Evolutionary conservation across 2,888 invertebrate species (phyloP), one percentile per base, ranked within the genome.

Genomic region (Chaitophorus viminalis): DNA sequence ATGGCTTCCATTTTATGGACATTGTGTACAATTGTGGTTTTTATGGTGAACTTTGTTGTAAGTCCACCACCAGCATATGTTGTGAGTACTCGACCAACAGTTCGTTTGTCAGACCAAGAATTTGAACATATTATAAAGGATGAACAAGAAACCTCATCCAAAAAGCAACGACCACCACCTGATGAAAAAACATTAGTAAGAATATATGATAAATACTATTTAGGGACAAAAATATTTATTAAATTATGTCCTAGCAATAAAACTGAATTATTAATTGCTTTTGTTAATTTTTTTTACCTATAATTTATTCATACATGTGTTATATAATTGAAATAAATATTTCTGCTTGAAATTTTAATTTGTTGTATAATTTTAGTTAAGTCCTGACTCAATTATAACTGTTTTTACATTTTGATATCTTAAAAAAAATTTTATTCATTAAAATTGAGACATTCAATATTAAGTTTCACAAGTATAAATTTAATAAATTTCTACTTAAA

Each of bases 31-130:
- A 17, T 76, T 31, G 65, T 84, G 60, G 17, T 75, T 83, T 76
- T 25, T 36, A 31, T 36, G 79, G 31, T 86, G 0, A 54, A 86
- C 18, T 78, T 36, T 39, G 78, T 54, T 31, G 72, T 86, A 25
- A 72, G 86, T 39, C 29, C 86, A 72, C 86, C 86, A 0, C 79
- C 78, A 60, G 52, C 74, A 60, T 86, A 86, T 86, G 60, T 86
- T 72, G 6, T 9, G 36, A 86, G 29, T 31, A 86, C 86, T 25
- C 79, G 72, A 74, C 79, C 86, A 39, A 60, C 79, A 39, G 39
- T 72, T 31, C 77, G 88, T 29, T 88, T 89, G 25, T 88, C 89
- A 46, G 89, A 89, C 17, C 88, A 89, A 85, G 88, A 89, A 88
- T 89, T 89, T 39, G 83, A 89, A 54, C 79, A 81, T 70, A 78